A percentile compares a stretch with the other conserved stretches of the same genome.
Conservation (phyloP, 2,797 vertebrate genomes). For the Acanthurus leucopareius region DNA sequence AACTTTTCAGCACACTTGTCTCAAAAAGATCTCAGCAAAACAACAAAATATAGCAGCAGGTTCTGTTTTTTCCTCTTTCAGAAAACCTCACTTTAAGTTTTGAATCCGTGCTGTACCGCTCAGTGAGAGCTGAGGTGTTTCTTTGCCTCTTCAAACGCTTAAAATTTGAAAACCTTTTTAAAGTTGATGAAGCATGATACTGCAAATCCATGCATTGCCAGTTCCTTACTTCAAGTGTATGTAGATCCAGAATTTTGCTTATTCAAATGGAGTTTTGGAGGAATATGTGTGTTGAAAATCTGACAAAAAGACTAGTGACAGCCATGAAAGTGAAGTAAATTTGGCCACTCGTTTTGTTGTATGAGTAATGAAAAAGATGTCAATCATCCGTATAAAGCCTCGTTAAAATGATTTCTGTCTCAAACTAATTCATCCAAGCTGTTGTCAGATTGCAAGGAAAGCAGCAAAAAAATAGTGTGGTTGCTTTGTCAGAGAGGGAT, state of each 20-base stretch:
- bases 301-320: neutral
- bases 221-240: neutral
- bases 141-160: neutral
- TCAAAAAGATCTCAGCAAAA: neutral
- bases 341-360: neutral
- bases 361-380: neutral
- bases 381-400: neutral
- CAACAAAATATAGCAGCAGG: too few relatives aligned
- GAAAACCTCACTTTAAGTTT: neutral
- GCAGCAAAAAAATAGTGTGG: neutral
- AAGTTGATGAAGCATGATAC: neutral
- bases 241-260: neutral
- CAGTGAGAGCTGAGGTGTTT: neutral
- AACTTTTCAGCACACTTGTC: too few relatives aligned
- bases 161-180: neutral
- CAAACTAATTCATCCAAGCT: constrained; percentile 18
- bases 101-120: neutral
- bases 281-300: neutral
- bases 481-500: neutral
- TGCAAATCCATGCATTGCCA: neutral
- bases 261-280: neutral
- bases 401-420: neutral
- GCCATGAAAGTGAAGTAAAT: neutral
- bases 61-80: neutral
- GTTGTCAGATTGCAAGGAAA: constrained; percentile 7